A percentile compares a stretch with the other conserved stretches of the same genome.
Conservation (phyloP, 2,113 vertebrate genomes). For the Pseudopodoces humilis region DNA sequence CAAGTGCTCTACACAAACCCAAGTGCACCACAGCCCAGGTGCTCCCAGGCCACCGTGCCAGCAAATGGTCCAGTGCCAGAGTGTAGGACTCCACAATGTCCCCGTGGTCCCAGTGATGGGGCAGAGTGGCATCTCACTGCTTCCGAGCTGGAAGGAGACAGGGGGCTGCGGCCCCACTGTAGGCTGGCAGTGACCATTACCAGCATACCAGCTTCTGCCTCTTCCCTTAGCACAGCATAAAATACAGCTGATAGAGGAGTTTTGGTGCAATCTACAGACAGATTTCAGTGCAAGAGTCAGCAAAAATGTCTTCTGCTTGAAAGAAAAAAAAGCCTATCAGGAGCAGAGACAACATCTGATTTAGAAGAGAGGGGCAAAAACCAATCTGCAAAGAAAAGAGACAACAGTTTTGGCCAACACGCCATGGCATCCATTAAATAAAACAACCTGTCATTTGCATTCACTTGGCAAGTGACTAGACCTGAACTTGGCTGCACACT, state of each 20-base stretch:
- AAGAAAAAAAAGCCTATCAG: not conserved
- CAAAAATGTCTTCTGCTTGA: conserved; percentile 4
- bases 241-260: not conserved
- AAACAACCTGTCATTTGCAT: conserved; percentile 34
- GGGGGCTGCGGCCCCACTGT: not conserved
- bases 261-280: not conserved
- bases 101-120: not conserved
- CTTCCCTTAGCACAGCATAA: not conserved
- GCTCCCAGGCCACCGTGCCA: not conserved
- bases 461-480: conserved; percentile 49
- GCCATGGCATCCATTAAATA: conserved; percentile 36
- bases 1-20: not conserved
- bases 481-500: conserved; percentile 46
- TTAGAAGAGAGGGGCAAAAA: not conserved
- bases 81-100: not conserved
- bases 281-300: conserved; percentile 1
- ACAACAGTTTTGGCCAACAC: conserved; percentile 32
- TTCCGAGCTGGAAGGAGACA: not conserved
- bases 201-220: not conserved
- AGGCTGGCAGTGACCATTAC: not conserved
- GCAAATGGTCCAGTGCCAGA: not conserved
- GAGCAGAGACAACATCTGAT: not conserved
- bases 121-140: not conserved
- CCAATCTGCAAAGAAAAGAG: conserved; percentile 10
- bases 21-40: not conserved